Conservation (phyloP, 2,797 vertebrate genomes). For the Dicrostonyx torquatus region DNA sequence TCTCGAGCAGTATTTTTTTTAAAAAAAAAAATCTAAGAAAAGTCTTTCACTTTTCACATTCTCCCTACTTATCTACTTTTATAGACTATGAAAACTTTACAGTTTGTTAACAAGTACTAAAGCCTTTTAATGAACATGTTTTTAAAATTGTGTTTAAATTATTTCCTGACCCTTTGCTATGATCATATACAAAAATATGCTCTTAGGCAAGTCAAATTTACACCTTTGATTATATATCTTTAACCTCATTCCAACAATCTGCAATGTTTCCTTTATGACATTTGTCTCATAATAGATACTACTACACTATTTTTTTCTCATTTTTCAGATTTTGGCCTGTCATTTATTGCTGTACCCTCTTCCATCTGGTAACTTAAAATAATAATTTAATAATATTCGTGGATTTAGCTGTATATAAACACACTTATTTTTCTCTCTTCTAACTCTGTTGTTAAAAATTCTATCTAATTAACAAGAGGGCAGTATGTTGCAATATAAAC, state of each 20-base stretch:
- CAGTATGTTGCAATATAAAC: constrained; percentile 66
- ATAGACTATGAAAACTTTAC: constrained; percentile 2
- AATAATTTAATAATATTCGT: constrained; percentile 88
- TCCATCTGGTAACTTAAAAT: constrained; percentile 85
- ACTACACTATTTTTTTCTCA: constrained; percentile 68
- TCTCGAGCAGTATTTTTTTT: background rate
- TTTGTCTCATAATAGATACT: constrained; percentile 59
- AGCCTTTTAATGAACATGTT: constrained; percentile 55
- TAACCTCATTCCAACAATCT: constrained; percentile 54
- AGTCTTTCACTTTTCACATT: background rate
- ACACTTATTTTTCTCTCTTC: constrained; percentile 83
- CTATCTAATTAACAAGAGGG: constrained; percentile 85
- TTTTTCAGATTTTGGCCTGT: constrained; percentile 67
- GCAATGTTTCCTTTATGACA: constrained; percentile 68
- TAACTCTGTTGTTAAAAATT: constrained; percentile 83
- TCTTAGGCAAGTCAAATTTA: constrained; percentile 56
- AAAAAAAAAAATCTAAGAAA: background rate
- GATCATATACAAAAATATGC: constrained; percentile 33
- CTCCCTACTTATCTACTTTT: constrained; percentile 56
- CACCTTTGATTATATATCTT: constrained; percentile 36
- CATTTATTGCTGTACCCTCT: constrained; percentile 72
- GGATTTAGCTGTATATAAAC: constrained; percentile 80
- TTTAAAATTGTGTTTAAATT: constrained; percentile 62
- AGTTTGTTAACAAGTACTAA: constrained; percentile 61
- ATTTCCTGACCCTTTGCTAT: background rate